Evolutionary conservation across 2,797 vertebrate species (phyloP), one percentile per base, ranked within the genome.

Genomic region (Momotus momota): DNA sequence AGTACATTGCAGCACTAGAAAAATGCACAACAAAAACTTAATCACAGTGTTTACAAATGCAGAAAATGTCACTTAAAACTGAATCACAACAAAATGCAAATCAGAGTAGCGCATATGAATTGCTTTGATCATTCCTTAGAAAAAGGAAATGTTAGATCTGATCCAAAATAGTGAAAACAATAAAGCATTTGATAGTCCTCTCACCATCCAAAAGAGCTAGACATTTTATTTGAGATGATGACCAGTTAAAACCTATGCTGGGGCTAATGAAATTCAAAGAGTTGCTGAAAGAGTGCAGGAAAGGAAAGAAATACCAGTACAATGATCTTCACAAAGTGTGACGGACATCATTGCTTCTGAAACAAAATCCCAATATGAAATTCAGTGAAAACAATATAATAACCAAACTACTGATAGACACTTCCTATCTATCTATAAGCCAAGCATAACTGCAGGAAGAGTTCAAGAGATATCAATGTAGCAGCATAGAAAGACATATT

Each of bases 51-150:
- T 95, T 91, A 91, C 48, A 95, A 90, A 84, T 93, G 82, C 93
- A 79, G 51, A n/a, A 92, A 88, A 72, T 91, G 77, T 81, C 90
- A 95, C 73, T 80, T 84, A 90, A 90, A 88, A 54, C 66, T 54
- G 86, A 93, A 88, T 86, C 89, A 95, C 29, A 95, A 84, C 89
- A 96, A 95, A 94, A 95, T 95, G 93, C 45, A 94, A 95, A 94
- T 92, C 85, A 61, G 60, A 91, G 61, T 31, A 75, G 46, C 0
- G 0, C 22, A 62, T 62, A 79, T 27, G 62, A 78, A 90, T 86
- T 69, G 84, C 93, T 96, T 95, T 96, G 90, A 96, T 96, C 69
- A 2, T 58, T 41, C 17, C 66, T 86, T 74, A 38, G 48, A 80
- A 83, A 81, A 83, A 67, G 9, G 31, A 78, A 52, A 3, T 10